phyloP scores from a whole-genome alignment of 2,888 invertebrate genomes.

The Drosophila imparisetae region DNA sequence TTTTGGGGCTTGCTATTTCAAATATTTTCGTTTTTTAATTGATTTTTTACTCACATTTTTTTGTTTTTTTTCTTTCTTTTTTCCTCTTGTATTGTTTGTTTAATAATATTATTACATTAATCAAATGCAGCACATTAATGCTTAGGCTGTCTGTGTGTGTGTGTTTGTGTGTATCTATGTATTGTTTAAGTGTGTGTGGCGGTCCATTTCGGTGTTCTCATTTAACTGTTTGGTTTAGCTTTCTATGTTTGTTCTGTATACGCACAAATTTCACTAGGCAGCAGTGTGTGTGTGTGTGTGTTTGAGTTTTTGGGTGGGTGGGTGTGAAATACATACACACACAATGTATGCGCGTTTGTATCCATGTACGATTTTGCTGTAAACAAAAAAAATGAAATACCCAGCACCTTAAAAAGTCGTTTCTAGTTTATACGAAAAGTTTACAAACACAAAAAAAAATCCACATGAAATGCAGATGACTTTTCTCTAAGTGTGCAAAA shows the following conservation, averaged over 20 bases:
- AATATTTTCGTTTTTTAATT: conserved; percentile 23
- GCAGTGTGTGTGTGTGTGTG: conserved; percentile 19
- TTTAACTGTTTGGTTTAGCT: conserved; percentile 64
- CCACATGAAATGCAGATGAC: not conserved
- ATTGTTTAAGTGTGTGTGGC: conserved; percentile 45
- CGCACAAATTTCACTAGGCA: conserved; percentile 29
- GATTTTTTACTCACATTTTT: conserved; percentile 25
- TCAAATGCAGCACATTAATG: conserved; percentile 76
- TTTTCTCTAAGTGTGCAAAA: not conserved
- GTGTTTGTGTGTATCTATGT: conserved; percentile 3
- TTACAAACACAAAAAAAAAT: not conserved
- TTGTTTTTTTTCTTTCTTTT: conserved; percentile 15
- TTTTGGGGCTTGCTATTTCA: conserved; percentile 44
- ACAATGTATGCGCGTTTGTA: conserved; percentile 12
- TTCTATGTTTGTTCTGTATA: conserved; percentile 25
- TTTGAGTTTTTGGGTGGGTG: conserved; percentile 40
- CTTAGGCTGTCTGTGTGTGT: conserved; percentile 58
- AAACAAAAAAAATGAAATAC: conserved; percentile 1
- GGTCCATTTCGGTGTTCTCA: conserved; percentile 65
- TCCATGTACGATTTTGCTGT: conserved; percentile 2
- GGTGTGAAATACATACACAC: conserved; percentile 36
- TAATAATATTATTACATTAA: conserved; percentile 60
- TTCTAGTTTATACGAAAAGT: not conserved
- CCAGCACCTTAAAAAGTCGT: conserved; percentile 13
- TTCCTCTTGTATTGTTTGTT: conserved; percentile 12